Base-by-base conservation (phyloP, 2,797 vertebrate genomes). In the Galaxias olidus region DNA sequence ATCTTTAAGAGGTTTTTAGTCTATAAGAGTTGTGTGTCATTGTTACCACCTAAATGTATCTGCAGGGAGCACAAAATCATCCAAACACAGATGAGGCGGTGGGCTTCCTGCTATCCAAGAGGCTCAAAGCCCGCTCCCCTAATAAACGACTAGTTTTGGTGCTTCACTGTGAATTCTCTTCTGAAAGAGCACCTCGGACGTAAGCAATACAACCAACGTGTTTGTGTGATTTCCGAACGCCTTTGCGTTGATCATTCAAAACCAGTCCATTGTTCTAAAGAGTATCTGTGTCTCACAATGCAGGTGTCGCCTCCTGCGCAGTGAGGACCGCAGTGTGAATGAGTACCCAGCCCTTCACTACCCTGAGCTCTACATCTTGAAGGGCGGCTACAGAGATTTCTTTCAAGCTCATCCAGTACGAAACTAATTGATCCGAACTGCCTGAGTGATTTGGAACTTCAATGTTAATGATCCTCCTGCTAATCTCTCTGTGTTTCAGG, bases 151-250 rank as follows among this genome's bases (percentile, higher is more conserved):
- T 87, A 48, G 61, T 91, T 50, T 63, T 90, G 9, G 73, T 91
- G 67, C 88, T 92, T 65, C 84, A 91, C 79, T 92, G 89, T 83
- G 90, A 91, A 89, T 91, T 88, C 82, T 92, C 90, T 63, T 92
- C 88, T 3, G 88, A 90, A 55, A 85, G 90, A 65, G 85, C 80
- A 1, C 90, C 90, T 17, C 80, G 77, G 63, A 87, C 88, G 87
- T 90, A 56, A 86, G 89, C 15, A 43, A 4, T n/a, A 13, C 30
- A 30, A 10, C 45, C 45, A 55, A 30, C 13, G 53, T 41, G 19
- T 59, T 3, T 59, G 42, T 59, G 42, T 14, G 11, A 19, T 43
- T 59, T 42, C 18, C 49, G 4, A 14, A 13, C 48, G 7, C 12
- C n/a, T 50, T 50, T 17, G 0, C 7, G 50, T 51, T 8, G n/a